Percentiles rank a stretch among this genome's conserved stretches.
Conservation (phyloP, 2,113 vertebrate genomes). For the Lophius piscatorius region DNA sequence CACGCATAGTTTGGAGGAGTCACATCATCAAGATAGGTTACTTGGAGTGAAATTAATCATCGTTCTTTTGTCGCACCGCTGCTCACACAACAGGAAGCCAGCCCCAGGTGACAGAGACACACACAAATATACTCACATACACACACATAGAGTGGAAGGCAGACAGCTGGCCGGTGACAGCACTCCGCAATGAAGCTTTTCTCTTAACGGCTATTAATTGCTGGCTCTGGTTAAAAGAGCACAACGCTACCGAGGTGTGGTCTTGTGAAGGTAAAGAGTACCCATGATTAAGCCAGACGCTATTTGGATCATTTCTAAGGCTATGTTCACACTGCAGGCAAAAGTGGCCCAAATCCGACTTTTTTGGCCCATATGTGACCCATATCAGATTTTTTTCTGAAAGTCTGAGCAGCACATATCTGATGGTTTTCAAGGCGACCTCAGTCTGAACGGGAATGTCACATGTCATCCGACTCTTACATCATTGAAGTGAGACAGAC, state of each 20-base stretch:
- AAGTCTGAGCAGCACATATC: too few species aligned
- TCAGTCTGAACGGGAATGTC: too few species aligned
- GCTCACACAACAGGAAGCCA: constrained; percentile 71
- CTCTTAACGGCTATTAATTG: constrained; percentile 57
- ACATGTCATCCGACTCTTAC: too few species aligned
- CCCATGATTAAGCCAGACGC: neutral
- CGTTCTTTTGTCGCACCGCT: constrained; percentile 73
- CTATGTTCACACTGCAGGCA: too few species aligned
- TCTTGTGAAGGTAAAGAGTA: neutral
- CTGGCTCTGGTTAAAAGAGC: constrained; percentile 35
- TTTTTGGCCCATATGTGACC: too few species aligned
- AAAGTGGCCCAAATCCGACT: too few species aligned
- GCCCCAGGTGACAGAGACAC: constrained; percentile 55
- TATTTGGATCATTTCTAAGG: too few species aligned
- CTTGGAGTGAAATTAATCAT: constrained; percentile 81
- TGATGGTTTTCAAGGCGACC: too few species aligned
- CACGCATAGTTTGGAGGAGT: constrained; percentile 15
- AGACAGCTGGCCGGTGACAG: constrained; percentile 71
- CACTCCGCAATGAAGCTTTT: constrained; percentile 49
- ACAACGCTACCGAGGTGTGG: constrained; percentile 34
- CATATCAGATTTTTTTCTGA: too few species aligned
- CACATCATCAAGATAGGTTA: constrained; percentile 69
- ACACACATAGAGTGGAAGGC: constrained; percentile 54
- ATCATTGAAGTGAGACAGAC: too few species aligned
- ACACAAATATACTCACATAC: constrained; percentile 14